Evolutionary conservation across 1,140 invertebrate genomes (phyloP).

Genomic region (Battus philenor): DNA sequence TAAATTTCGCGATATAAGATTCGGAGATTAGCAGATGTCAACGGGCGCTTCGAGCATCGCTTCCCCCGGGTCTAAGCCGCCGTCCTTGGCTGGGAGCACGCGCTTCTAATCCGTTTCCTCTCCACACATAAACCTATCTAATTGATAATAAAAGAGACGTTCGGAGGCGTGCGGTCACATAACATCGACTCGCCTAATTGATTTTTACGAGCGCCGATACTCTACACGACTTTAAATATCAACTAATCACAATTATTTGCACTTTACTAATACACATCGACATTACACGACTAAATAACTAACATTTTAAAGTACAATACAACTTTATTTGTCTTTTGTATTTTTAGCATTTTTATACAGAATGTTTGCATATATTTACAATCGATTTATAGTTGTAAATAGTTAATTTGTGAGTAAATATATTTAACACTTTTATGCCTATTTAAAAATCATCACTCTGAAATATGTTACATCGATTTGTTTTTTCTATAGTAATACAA

Average conservation of each 20-base stretch:
- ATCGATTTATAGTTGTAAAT: too few species aligned
- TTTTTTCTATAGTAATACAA: too few species aligned
- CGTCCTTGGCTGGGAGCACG: slow-evolving; percentile 49
- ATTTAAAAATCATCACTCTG: too few species aligned
- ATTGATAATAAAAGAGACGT: slow-evolving; percentile 70
- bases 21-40: slow-evolving; percentile 66
- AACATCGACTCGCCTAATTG: slow-evolving; percentile 57
- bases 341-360: too few species aligned
- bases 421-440: too few species aligned
- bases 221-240: slow-evolving; percentile 45
- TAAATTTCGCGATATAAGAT: slow-evolving; percentile 68
- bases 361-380: too few species aligned
- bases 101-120: slow-evolving; percentile 60
- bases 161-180: slow-evolving; percentile 64
- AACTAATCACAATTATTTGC: slow-evolving; percentile 44
- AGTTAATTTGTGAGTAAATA: too few species aligned
- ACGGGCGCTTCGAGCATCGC: slow-evolving; percentile 44
- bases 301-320: too few species aligned
- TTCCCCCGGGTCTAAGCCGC: slow-evolving; percentile 60
- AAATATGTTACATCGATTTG: too few species aligned
- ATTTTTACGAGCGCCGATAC: slow-evolving; percentile 58
- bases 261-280: too few species aligned
- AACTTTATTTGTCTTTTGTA: too few species aligned
- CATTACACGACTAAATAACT: too few species aligned
- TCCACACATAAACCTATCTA: slow-evolving; percentile 68